Conservation (phyloP, 37 sponge, comb jelly and placozoan genomes). For the Beroe ovata region DNA sequence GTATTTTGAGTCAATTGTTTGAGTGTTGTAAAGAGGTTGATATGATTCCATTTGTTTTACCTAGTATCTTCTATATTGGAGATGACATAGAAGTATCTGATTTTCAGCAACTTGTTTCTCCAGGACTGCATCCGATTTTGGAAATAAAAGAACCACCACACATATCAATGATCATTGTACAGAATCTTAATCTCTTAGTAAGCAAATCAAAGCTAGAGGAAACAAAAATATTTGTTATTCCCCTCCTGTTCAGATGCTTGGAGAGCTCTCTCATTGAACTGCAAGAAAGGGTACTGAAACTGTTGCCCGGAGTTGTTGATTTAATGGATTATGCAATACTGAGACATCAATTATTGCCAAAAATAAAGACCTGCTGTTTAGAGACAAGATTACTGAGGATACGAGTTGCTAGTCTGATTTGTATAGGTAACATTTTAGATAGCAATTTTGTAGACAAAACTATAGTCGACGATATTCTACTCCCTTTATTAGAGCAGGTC, state of each 20-base stretch:
- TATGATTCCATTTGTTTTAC: conserved; percentile 58
- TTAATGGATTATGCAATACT: conserved; percentile 44
- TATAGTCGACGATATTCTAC: neutral
- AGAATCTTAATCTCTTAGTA: conserved; percentile 37
- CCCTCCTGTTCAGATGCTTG: conserved; percentile 15
- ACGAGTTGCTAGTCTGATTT: conserved; percentile 53
- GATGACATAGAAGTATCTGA: conserved; percentile 9
- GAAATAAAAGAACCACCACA: conserved; percentile 30
- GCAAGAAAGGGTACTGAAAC: conserved; percentile 50
- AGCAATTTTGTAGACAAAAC: conserved; percentile 25
- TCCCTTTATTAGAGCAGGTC: conserved; percentile 52
- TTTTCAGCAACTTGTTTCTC: conserved; percentile 31
- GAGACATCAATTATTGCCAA: conserved; percentile 43
- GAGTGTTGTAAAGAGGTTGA: conserved; percentile 59
- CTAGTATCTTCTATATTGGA: conserved; percentile 40
- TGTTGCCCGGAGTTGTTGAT: conserved; percentile 30
- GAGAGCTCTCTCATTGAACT: conserved; percentile 43
- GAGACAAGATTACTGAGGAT: conserved; percentile 46
- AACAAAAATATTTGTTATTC: neutral
- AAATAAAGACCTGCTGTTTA: conserved; percentile 44
- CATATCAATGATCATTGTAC: conserved; percentile 12
- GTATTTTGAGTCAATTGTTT: conserved; percentile 16
- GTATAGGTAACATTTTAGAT: conserved; percentile 41
- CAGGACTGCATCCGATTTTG: conserved; percentile 1
- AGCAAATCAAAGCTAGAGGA: conserved; percentile 48